Base-by-base conservation (phyloP, 2,888 invertebrate genomes). In the Protula sp. region DNA sequence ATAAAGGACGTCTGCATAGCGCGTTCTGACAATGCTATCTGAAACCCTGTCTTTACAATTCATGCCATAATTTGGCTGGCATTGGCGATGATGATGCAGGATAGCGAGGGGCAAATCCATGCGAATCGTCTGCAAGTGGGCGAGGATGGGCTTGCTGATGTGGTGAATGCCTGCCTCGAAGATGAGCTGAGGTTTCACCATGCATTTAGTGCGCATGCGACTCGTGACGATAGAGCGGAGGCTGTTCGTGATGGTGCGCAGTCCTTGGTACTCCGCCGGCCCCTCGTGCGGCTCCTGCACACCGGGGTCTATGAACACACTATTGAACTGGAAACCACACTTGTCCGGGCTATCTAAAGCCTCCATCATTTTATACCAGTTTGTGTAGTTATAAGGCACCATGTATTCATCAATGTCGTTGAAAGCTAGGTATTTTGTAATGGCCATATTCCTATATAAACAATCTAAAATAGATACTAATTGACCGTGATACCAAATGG, bases 81-180 rank as follows among this genome's bases (percentile, higher is more conserved):
- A 78, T 22, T 60, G 61, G 38, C 78, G 59, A 62, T 77, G 77
- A 61, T 78, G 78, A 56, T 77, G 75, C 30, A 77, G 58, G 51
- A 71, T 67, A 3, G 73, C 75, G 28, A 62, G 28, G 5, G 63
- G 55, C 1, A 65, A 64, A 45, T 69, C 64, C 3, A 72, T 70
- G 9, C 63, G 63, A 3, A 62, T 53, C 4, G 74, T 68, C 30
- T 66, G 59, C 59, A 72, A 74, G 22, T 70, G 45, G 57, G 80
- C 80, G 51, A 70, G 24, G 9, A 75, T 72, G 29, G 79, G 81
- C 59, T 80, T 77, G 54, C 63, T 64, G 9, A 81, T 74, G 67
- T 81, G 81, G 61, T 81, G 81, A 54, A 81, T 50, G 14, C 50
- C 50, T n/a, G 50, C 76, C 64, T 82, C 82, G 67, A 81, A 82